Conservation (phyloP, 2,113 vertebrate species). For the Telmatochromis brachygnathus region DNA sequence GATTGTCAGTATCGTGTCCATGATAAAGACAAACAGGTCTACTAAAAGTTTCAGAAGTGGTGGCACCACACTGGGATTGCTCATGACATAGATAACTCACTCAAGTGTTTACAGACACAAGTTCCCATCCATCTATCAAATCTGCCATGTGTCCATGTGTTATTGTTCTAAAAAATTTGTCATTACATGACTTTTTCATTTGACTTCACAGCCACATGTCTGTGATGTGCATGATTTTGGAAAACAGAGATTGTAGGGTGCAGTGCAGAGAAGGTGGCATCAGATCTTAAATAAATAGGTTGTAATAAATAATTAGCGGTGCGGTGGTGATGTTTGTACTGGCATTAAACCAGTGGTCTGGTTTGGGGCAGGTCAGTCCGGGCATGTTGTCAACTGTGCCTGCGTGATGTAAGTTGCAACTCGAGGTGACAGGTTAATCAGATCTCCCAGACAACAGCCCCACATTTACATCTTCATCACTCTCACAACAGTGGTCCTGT, state of each 20-base stretch:
- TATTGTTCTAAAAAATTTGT: background rate
- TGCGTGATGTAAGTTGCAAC: slow-evolving; percentile 31
- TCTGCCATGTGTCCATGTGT: background rate
- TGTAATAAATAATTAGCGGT: slow-evolving; percentile 8
- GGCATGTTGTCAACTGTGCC: slow-evolving; percentile 17
- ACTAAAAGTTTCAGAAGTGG: background rate
- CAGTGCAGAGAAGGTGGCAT: background rate
- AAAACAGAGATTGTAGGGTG: background rate
- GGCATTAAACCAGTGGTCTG: background rate
- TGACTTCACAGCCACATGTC: background rate
- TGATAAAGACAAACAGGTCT: slow-evolving; percentile 50
- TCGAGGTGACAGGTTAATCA: slow-evolving; percentile 46
- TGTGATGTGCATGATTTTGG: background rate
- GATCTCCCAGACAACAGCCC: slow-evolving; percentile 6
- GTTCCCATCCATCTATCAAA: background rate
- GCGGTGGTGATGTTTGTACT: background rate
- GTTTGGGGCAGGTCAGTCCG: background rate
- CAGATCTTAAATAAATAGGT: background rate
- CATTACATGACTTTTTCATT: background rate
- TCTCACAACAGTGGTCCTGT: slow-evolving; percentile 6
- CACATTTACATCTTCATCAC: slow-evolving; percentile 5
- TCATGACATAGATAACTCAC: background rate
- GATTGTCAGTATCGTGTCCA: slow-evolving; percentile 43
- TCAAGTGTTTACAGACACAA: background rate
- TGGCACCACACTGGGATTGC: background rate